Percentiles rank a stretch among this genome's conserved stretches.
Evolutionary conservation across 2,888 invertebrate species (phyloP).

Genomic region (Stomorhina lunata): DNA sequence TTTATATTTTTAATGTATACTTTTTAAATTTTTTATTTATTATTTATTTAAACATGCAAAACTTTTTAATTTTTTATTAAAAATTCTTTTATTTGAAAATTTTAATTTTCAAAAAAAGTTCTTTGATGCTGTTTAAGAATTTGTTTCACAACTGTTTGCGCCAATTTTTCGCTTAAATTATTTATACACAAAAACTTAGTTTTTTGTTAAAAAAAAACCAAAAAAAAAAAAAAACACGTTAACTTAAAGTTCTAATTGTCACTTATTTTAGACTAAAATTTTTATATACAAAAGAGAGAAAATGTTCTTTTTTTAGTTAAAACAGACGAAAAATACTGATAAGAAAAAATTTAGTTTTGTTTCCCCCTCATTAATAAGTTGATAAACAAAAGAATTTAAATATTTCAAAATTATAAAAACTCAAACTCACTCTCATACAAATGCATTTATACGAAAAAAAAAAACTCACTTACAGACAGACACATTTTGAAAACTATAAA

Average conservation of each 20-base stretch:
- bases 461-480: background rate
- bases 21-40: background rate
- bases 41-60: background rate
- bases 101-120: background rate
- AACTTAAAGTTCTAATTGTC: conserved; percentile 39
- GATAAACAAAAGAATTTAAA: conserved; percentile 39
- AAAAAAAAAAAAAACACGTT: too few relatives aligned
- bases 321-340: conserved; percentile 31
- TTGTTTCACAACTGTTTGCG: conserved; percentile 34
- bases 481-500: conserved; percentile 2
- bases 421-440: background rate
- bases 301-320: conserved; percentile 8
- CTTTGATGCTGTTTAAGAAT: conserved; percentile 44
- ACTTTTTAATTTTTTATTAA: conserved; percentile 2
- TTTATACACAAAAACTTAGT: conserved; percentile 54
- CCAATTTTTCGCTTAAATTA: background rate
- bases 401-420: conserved; percentile 47
- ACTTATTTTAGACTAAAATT: background rate
- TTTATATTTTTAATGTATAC: conserved; percentile 3
- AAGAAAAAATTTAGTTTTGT: conserved; percentile 31
- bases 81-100: background rate
- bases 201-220: conserved; percentile 2
- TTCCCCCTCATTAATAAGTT: conserved; percentile 38
- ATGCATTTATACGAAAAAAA: background rate
- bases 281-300: conserved; percentile 20